A percentile compares a stretch with the other conserved stretches of the same genome.
Conservation (phyloP, 30 jellyfish, hydroid and myxozoan genomes). For the Aurelia aurita complex sp. Pacific region DNA sequence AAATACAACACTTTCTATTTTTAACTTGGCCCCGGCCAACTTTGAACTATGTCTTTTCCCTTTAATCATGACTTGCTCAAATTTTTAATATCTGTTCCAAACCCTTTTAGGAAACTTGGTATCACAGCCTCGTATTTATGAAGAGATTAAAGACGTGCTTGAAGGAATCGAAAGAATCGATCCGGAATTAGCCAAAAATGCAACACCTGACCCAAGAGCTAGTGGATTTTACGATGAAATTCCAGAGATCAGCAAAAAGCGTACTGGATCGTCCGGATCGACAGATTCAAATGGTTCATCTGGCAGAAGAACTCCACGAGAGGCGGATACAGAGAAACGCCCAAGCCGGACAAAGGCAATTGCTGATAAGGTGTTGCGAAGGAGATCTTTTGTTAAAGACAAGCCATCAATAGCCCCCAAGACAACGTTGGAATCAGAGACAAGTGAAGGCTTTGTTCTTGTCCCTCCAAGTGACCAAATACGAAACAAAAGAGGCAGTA, state of each 20-base stretch:
- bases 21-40: too few relatives aligned
- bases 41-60: too few relatives aligned
- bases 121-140: slow-evolving; percentile 37
- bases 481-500: neutral
- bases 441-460: slow-evolving; percentile 38
- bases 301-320: slow-evolving; percentile 38
- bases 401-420: slow-evolving; percentile 43
- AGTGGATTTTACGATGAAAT: slow-evolving; percentile 59
- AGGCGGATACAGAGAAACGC: slow-evolving; percentile 15
- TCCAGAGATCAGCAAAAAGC: slow-evolving; percentile 24
- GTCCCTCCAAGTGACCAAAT: slow-evolving; percentile 21
- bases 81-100: too few relatives aligned
- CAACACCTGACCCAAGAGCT: neutral
- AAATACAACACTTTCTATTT: too few relatives aligned
- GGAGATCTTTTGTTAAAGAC: slow-evolving; percentile 53
- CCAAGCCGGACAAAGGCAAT: slow-evolving; percentile 2
- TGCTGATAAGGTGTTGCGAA: slow-evolving; percentile 36
- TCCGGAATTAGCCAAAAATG: slow-evolving; percentile 1
- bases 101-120: slow-evolving; percentile 29
- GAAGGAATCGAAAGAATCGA: neutral
- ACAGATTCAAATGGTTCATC: slow-evolving; percentile 46
- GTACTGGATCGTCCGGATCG: slow-evolving; percentile 54
- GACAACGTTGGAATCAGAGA: slow-evolving; percentile 1
- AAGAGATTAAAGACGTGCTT: slow-evolving; percentile 25
- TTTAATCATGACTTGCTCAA: too few relatives aligned